Percentiles rank a stretch among this genome's conserved stretches.
Conservation (phyloP, 1,140 invertebrate genomes). For the Theocolax elegans region DNA sequence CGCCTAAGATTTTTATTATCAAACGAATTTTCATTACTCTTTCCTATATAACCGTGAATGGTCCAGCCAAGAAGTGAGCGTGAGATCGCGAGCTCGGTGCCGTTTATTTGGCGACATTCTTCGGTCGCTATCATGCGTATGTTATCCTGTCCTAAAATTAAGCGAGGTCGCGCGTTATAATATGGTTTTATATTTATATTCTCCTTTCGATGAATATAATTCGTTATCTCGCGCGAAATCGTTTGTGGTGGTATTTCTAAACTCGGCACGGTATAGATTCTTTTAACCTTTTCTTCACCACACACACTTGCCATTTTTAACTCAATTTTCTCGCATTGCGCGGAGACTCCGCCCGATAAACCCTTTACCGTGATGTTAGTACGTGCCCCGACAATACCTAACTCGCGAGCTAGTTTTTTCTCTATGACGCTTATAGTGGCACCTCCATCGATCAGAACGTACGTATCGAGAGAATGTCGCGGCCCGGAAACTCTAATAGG, state of each 20-base stretch:
- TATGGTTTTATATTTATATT: not conserved
- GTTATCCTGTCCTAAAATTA: slow-evolving; percentile 44
- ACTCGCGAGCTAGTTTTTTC: no score
- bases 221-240: no score
- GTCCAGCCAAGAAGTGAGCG: no score
- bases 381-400: not conserved
- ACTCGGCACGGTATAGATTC: no score
- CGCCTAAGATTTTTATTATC: no score
- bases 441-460: not conserved
- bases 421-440: no score
- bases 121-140: slow-evolving; percentile 27
- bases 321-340: not conserved
- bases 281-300: not conserved
- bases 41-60: not conserved
- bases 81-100: not conserved
- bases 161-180: not conserved
- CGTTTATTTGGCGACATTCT: no score
- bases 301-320: not conserved
- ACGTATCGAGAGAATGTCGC: not conserved
- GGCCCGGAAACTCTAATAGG: not conserved
- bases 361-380: not conserved
- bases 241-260: not conserved
- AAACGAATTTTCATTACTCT: not conserved
- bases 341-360: not conserved
- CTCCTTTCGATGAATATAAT: not conserved